A percentile compares a stretch with the other conserved stretches of the same genome.
Conservation (phyloP, 2,888 invertebrate genomes). For the Ophion ellenae region DNA sequence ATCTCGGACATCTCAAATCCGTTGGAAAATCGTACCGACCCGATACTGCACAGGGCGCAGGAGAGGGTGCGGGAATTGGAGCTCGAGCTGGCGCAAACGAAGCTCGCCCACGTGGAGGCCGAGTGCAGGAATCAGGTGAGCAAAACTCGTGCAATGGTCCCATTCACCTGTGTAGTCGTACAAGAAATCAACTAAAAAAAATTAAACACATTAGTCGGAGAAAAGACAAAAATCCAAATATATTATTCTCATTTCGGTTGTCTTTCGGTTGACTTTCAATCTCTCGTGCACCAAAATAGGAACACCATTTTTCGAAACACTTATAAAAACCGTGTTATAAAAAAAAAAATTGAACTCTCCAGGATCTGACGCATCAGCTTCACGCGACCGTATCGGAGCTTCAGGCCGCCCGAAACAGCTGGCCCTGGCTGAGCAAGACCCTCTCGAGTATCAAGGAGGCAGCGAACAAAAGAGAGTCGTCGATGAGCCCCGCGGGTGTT, state of each 20-base stretch:
- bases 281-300: too few species aligned
- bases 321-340: neutral
- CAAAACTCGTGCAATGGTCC: neutral
- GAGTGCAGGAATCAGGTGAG: slow-evolving; percentile 96
- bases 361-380: slow-evolving; percentile 96
- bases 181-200: neutral
- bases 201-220: neutral
- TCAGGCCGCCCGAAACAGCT: slow-evolving; percentile 88
- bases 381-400: slow-evolving; percentile 92
- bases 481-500: slow-evolving; percentile 73
- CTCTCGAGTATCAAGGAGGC: slow-evolving; percentile 91
- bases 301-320: neutral
- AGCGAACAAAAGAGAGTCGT: slow-evolving; percentile 86
- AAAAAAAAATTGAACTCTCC: slow-evolving; percentile 32
- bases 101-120: slow-evolving; percentile 97
- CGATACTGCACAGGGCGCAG: slow-evolving; percentile 84
- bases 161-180: neutral
- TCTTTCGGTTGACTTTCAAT: too few species aligned
- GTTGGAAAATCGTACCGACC: slow-evolving; percentile 79
- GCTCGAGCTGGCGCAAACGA: slow-evolving; percentile 97
- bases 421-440: slow-evolving; percentile 98
- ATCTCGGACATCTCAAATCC: slow-evolving; percentile 76
- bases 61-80: slow-evolving; percentile 95
- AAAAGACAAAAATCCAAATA: neutral
- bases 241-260: neutral